Evolutionary conservation across 2,797 vertebrate species (phyloP).

Genomic region (Hephaestus fuliginosus): DNA sequence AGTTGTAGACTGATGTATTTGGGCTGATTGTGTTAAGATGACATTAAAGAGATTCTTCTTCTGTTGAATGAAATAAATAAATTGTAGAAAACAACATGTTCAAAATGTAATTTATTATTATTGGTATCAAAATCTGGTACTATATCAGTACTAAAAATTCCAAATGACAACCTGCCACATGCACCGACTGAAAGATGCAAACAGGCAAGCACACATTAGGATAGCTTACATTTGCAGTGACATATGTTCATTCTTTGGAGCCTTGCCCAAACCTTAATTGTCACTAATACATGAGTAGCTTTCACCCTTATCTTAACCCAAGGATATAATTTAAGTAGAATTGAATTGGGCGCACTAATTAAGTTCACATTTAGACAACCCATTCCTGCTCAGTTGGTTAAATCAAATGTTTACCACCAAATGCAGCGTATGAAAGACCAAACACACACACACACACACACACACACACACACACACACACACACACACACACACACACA

Average conservation of each 20-base stretch:
- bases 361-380: conserved; percentile 1
- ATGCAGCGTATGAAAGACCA: background rate
- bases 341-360: background rate
- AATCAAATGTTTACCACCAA: conserved; percentile 8
- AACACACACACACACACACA: conserved; percentile 1
- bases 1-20: background rate
- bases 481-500: background rate
- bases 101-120: background rate
- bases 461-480: background rate
- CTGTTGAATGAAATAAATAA: background rate
- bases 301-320: background rate
- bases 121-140: background rate
- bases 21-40: background rate
- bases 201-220: background rate
- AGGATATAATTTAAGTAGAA: background rate
- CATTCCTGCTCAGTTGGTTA: background rate
- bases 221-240: background rate
- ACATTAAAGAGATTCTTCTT: background rate
- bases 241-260: background rate
- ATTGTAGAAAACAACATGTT: too few relatives aligned
- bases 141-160: background rate
- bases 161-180: background rate
- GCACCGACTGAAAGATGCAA: background rate
- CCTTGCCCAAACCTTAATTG: background rate
- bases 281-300: background rate